phyloP scores from a whole-genome alignment of 2,888 invertebrate species.

The Chrysomela aeneicollis region DNA sequence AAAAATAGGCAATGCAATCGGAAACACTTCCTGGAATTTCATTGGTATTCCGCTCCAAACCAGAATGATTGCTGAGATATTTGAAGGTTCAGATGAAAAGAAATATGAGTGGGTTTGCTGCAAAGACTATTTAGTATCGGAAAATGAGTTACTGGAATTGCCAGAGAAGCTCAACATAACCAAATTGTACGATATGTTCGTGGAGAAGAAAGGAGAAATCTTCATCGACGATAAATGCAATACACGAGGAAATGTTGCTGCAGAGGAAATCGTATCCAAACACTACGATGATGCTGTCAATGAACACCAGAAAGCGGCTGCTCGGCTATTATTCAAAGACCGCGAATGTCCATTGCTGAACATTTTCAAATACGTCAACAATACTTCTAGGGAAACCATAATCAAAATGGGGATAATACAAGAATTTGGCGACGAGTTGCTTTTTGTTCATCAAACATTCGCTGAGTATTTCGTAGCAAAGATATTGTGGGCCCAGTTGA shows the following conservation, averaged over 20 bases:
- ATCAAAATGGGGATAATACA: conserved; percentile 21
- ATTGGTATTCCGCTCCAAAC: conserved; percentile 26
- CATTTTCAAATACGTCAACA: neutral
- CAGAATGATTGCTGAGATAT: conserved; percentile 29
- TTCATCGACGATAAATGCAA: conserved; percentile 23
- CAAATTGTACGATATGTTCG: conserved; percentile 21
- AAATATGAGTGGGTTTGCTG: neutral
- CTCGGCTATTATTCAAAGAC: conserved; percentile 4
- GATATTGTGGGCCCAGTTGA: conserved; percentile 4
- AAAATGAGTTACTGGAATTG: neutral
- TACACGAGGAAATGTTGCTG: neutral
- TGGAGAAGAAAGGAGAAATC: conserved; percentile 20
- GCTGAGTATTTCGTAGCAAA: conserved; percentile 23
- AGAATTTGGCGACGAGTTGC: neutral
- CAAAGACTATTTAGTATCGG: conserved; percentile 15
- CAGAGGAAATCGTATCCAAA: neutral
- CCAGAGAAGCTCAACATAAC: neutral
- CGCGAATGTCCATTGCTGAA: conserved; percentile 6
- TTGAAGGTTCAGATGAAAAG: neutral
- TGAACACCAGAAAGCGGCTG: conserved; percentile 8
- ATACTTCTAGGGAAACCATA: neutral
- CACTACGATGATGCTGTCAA: conserved; percentile 15
- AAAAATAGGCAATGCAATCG: neutral
- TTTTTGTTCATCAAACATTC: conserved; percentile 22
- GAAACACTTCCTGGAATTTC: neutral